Evolutionary conservation across 1,140 invertebrate genomes (phyloP), one percentile per base, ranked within the genome.

Genomic region (Ceratina calcarata): DNA sequence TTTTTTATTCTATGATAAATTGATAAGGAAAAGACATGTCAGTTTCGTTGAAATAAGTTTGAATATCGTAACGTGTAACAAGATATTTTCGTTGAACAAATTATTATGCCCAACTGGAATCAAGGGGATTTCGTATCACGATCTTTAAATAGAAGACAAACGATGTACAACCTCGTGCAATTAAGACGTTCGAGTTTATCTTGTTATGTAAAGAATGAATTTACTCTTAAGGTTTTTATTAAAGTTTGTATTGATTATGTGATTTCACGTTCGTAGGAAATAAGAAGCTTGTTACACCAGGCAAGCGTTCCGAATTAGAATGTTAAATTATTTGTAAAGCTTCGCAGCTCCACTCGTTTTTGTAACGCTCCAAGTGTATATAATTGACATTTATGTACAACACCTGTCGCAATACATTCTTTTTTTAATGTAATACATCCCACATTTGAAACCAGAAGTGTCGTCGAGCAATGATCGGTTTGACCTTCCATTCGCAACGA

Each of bases 321-420:
- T 57, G 24, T 68, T 83, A 57, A 66, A 68, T 74, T 76, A 83
- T 80, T 80, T 55, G 58, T 76, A 77, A 77, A 55, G 49, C 22
- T 57, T 57, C 13, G 22, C 22, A 32, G 27, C 27, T 32, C 27
- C 27, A 4, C 66, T 24, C 15, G 3, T 66, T 57, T 58, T 73
- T 61, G 55, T 24, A 60, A 62, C 8, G 37, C 37, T 62, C 37
- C n/a, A 12, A 45, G 2, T 68, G 22, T 70, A 32, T 49, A 58
- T 16, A 37, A 45, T 49, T n/a, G 49, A 22, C 20, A 49, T n/a
- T 49, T 22, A 10, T 55, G 51, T 37, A 37, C 65, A 66, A 53
- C 27, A 66, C 20, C 7, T 55, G 12, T 6, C 10, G 15, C 22
- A 45, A 37, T n/a, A 60, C 18, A 2, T 18, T 49, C 51, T 45